Base-by-base conservation (phyloP, 2,113 vertebrate species). In the Urocitellus parryii region DNA sequence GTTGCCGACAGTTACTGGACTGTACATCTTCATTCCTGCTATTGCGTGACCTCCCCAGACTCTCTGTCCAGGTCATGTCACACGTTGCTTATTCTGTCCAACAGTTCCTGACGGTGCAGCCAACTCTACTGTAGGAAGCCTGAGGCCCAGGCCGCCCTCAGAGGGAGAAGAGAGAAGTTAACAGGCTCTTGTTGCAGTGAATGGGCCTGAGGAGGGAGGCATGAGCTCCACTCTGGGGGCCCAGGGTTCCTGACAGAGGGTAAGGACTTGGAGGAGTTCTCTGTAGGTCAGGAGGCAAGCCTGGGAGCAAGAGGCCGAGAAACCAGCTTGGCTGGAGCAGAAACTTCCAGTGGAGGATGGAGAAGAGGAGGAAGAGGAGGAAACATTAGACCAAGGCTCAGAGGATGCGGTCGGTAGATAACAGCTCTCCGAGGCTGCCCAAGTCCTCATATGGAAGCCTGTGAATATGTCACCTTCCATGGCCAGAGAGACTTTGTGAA, bases 331-430 rank as follows among this genome's bases (percentile, higher is more conserved):
- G 18, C 7, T n/a, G 56, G n/a, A 58, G 17, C 4, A 9, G 63
- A 61, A 24, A 76, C 8, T 42, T 89, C 22, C 25, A 0, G 0
- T 25, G 70, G 70, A n/a, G 3, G 13, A 34, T 1, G 24, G 18
- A 63, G 18, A 29, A 17, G 32, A 61, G 61, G 11, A 2, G 79
- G 0, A 0, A 24, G 65, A 4, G 7, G 24, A 63, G 39, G 39
- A 39, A 42, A 27, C 24, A 8, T 8, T 45, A 34, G n/a, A 1
- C 48, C 2, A 1, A 1, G 0, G 8, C 65, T 17, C 45, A 9
- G 70, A 53, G 7, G 12, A 3, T 8, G 24, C 12, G 2, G 32
- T 8, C 3, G 22, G 22, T 22, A 34, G 25, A 8, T 11, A 5
- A 29, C 1, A 12, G 24, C 5, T 11, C 7, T 4, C 22, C 4